These are phyloP conservation scores for Caenorhabditis parvicauda DNA, from an alignment of 2,888 invertebrate species.

Conservation along the genomic window DNA sequence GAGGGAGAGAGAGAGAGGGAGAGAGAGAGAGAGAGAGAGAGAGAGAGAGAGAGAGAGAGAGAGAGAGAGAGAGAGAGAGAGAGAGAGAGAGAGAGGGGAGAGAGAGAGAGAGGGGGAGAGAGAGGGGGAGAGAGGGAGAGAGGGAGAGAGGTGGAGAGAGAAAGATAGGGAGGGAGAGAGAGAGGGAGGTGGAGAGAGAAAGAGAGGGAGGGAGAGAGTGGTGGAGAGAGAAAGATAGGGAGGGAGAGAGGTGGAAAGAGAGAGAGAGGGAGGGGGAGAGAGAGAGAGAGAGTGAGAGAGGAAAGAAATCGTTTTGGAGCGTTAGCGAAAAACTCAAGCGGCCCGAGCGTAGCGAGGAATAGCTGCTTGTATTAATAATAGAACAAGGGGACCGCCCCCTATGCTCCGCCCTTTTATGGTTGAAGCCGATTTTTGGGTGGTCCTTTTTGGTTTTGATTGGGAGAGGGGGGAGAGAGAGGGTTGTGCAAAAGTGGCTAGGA, in stretches of 20 bases:
- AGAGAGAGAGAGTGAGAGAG: no score
- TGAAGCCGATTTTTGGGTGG: no score
- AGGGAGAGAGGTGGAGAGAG: conserved; percentile 1
- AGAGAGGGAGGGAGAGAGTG: conserved; percentile 2
- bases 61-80: neutral
- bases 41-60: neutral
- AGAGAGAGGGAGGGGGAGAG: conserved; percentile 1
- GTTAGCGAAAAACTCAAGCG: no score
- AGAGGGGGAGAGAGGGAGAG: neutral
- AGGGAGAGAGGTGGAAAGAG: neutral
- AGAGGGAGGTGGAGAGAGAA: neutral
- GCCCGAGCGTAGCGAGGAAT: no score
- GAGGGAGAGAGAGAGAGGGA: neutral
- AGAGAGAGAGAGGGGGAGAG: neutral
- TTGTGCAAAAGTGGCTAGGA: no score
- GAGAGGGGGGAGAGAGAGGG: no score
- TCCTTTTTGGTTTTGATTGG: no score
- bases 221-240: neutral
- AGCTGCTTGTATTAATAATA: no score
- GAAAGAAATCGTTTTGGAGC: no score
- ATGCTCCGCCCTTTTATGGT: no score
- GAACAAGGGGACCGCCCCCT: no score
- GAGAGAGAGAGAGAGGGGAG: neutral
- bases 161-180: neutral
- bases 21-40: conserved; percentile 2